phyloP scores from a whole-genome alignment of 2,797 vertebrate genomes.

The Mormyrops boulengeri region DNA sequence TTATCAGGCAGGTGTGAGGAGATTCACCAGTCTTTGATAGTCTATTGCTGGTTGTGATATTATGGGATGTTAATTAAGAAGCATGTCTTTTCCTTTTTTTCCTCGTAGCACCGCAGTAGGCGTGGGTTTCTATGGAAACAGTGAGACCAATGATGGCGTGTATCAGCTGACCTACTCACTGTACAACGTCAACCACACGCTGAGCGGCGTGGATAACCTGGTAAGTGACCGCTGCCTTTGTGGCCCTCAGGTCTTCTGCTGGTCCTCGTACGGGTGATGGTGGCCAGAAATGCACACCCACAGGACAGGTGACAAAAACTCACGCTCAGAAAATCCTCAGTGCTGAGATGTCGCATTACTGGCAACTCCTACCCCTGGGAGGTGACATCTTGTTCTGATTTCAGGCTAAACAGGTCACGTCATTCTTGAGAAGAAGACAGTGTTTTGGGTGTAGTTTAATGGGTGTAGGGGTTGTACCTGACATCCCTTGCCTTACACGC shows the following conservation, averaged over 20 bases:
- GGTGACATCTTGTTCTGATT: not conserved
- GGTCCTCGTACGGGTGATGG: not conserved
- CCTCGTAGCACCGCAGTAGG: conserved; percentile 73
- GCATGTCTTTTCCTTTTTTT: not conserved
- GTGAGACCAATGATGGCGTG: conserved; percentile 85
- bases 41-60: not conserved
- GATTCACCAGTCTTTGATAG: not conserved
- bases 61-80: not conserved
- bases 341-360: not conserved
- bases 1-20: not conserved
- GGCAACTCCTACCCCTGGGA: not conserved
- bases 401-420: not conserved
- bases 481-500: not conserved
- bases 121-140: conserved; percentile 94
- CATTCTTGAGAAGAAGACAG: not conserved
- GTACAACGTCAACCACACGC: conserved; percentile 85
- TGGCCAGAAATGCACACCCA: not conserved
- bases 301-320: not conserved
- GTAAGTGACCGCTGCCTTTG: conserved; percentile 56
- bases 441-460: not conserved
- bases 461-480: not conserved
- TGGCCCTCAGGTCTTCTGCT: not conserved
- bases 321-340: not conserved
- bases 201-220: conserved; percentile 78
- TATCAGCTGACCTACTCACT: conserved; percentile 90